Base-by-base conservation (phyloP, 1,140 invertebrate genomes). In the Rhagoletis zephyria region DNA sequence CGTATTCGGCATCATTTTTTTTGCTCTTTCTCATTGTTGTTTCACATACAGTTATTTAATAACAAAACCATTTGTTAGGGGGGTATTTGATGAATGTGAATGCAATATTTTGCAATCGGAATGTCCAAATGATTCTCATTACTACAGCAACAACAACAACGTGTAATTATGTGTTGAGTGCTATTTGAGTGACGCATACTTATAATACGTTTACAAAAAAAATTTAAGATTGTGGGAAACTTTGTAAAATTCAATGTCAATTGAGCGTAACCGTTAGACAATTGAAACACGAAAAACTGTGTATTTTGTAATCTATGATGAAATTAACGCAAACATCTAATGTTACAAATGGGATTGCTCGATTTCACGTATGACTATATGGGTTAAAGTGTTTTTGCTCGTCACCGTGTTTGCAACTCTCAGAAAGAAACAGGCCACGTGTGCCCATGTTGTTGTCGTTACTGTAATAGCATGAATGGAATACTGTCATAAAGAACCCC, bases 211-310 rank as follows among this genome's bases (percentile, higher is more conserved):
- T 30, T 30, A 30, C 0, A 30, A 30, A 30, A 56, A 81, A 56
- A 12, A 30, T 9, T 81, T n/a, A 56, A 40, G n/a, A 51, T 1
- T 81, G 48, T 81, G 74, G 56, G 74, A 81, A 81, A 81, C 56
- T 59, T 81, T 81, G 9, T n/a, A 81, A 59, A 81, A 56, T 81
- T 81, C 74, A 81, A 81, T 81, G 74, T 81, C 74, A 81, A 51
- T 7, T 16, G 16, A 9, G 6, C 45, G 16, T n/a, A 59, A 59
- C 74, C 74, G 45, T 81, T 56, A 59, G 48, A 81, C n/a, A 81
- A 81, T 81, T 81, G 74, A 81, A 56, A 48, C 74, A 81, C 74
- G 74, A 59, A 81, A 59, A 56, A 81, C 30, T 30, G 30, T 30
- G 30, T 30, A 81, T 81, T 16, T n/a, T 59, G 48, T 10, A 81